These are phyloP conservation scores for Halisarca cf. caerulea DNA, from an alignment of 37 sponge, comb jelly and placozoan genomes.

Conservation along the genomic window DNA sequence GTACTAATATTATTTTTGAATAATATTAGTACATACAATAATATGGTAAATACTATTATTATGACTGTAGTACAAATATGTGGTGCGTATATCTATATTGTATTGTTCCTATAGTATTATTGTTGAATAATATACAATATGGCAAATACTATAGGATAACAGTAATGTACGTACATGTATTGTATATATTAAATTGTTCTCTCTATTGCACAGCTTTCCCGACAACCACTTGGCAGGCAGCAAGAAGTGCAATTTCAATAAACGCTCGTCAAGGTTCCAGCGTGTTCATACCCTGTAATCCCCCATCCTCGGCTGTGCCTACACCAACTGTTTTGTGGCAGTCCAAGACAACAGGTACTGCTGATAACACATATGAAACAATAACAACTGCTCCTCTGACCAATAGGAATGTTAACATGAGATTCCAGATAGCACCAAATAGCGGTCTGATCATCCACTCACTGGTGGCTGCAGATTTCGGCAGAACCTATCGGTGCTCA, in stretches of 20 bases:
- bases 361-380: background rate
- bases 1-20: no score
- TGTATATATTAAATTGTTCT: background rate
- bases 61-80: no score
- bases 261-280: background rate
- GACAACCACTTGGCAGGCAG: no score
- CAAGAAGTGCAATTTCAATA: background rate
- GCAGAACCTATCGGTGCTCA: constrained; percentile 28
- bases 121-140: no score
- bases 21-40: no score
- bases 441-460: constrained; percentile 21
- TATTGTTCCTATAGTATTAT: no score
- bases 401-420: background rate
- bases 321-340: background rate
- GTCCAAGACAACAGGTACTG: no score
- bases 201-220: background rate
- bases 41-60: no score
- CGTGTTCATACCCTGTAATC: constrained; percentile 4
- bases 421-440: background rate
- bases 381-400: background rate
- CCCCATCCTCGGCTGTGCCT: background rate
- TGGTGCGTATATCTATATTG: no score
- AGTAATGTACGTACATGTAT: background rate
- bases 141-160: no score
- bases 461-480: constrained; percentile 6